These are phyloP conservation scores for Mus spicilegus DNA, from an alignment of 2,113 vertebrate species.

Conservation along the genomic window DNA sequence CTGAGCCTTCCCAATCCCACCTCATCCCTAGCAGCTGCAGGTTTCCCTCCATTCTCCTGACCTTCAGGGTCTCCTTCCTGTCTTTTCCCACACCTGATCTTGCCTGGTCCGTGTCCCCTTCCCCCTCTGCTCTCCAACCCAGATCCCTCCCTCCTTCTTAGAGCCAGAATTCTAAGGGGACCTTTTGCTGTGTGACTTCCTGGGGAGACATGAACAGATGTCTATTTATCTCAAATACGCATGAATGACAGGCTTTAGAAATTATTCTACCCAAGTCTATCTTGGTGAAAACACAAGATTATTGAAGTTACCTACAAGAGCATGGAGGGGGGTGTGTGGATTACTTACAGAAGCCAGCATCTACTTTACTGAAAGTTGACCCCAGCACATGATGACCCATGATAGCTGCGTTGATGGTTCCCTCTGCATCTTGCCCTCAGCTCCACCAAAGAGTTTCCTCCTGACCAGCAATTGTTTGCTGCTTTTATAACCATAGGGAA, in stretches of 20 bases:
- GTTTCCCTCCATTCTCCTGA: no score
- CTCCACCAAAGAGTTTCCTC: neutral
- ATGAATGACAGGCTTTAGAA: neutral
- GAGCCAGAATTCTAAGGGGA: neutral
- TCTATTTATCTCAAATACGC: neutral
- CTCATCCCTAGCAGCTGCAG: no score
- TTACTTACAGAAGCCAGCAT: neutral
- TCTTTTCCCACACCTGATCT: no score
- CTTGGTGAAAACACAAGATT: neutral
- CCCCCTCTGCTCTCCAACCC: no score
- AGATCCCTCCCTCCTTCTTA: no score
- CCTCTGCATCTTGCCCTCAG: neutral
- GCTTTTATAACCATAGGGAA: neutral
- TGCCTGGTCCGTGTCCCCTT: no score
- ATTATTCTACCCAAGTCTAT: neutral
- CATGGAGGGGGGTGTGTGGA: neutral
- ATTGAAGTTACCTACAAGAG: neutral
- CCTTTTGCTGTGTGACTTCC: neutral
- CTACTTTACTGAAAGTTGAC: neutral
- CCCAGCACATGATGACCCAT: no score
- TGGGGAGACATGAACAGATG: no score
- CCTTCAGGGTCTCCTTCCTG: no score
- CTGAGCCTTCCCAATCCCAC: no score
- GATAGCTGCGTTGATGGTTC: neutral
- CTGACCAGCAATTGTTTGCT: neutral